Base-by-base conservation (phyloP, 2,888 invertebrate genomes). In the Eristalis tenax region DNA sequence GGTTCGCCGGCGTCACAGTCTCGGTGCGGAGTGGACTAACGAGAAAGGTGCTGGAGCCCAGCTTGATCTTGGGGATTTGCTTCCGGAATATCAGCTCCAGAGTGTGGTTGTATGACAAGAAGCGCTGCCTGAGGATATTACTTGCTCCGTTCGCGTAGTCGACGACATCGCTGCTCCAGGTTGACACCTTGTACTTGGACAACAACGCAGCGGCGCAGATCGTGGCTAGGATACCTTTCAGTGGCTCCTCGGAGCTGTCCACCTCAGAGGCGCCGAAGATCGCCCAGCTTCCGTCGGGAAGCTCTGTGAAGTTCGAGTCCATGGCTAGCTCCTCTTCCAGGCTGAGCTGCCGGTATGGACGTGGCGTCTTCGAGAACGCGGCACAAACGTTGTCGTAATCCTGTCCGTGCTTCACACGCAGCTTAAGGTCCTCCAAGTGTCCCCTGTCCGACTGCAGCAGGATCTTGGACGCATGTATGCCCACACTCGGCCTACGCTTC, bases 161-260 rank as follows among this genome's bases (percentile, higher is more conserved):
- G 0, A 96, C 94, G 0, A 96, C 93, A 0, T 94, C 94, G 0
- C 91, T 80, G 1, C 94, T 94, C 96, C 96, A 96, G 0, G 95
- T 94, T 38, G 94, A 91, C 2, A 93, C 89, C 43, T 90, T 92
- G 63, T 92, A 93, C 89, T 95, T 96, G 86, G 94, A 94, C 0
- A 95, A 94, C 8, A 95, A 94, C 0, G 95, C 94, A 0, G 89
- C 89, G 2, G 91, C 90, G 2, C 90, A 89, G 4, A 92, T 74
- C 10, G 89, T 89, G 0, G 91, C 89, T 1, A 92, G 89, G 2
- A 92, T 83, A 0, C 91, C 91, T 11, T 83, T 90, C 57, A 91
- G 78, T 15, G 77, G 40, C 40, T 91, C 90, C n/a, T 91, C 90
- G 3, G 92, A 89, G 0, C 92, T 92, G 0, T 91, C 89, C 23